These are phyloP conservation scores for Eupelmus urozonus DNA, from an alignment of 2,888 invertebrate species.

Conservation along the genomic window DNA sequence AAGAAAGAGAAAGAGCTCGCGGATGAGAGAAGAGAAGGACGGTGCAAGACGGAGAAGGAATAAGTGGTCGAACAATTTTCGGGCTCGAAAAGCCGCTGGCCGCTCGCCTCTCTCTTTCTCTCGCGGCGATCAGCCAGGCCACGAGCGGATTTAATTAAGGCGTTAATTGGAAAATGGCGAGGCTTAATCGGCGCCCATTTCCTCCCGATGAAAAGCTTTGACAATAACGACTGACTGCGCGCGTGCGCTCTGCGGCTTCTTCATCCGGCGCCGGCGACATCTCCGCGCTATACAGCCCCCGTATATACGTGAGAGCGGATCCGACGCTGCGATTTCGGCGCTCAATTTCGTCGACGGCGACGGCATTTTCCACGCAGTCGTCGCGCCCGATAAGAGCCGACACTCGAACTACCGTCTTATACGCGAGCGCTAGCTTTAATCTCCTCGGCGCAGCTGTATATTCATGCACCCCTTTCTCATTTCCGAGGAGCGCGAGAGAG, in stretches of 20 bases:
- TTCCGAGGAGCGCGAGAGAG: slow-evolving; percentile 17
- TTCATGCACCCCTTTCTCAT: slow-evolving; percentile 30
- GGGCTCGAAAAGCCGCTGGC: background rate
- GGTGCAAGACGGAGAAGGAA: background rate
- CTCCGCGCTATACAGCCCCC: background rate
- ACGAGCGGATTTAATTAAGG: slow-evolving; percentile 75
- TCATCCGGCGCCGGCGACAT: background rate
- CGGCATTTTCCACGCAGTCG: background rate
- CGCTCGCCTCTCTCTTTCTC: background rate
- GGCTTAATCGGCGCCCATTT: slow-evolving; percentile 73
- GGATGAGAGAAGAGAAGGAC: slow-evolving; percentile 43
- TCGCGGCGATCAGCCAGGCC: background rate
- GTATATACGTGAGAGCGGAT: background rate
- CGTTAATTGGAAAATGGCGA: slow-evolving; percentile 75
- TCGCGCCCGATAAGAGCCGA: background rate
- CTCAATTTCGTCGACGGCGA: too few species aligned
- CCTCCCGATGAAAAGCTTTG: slow-evolving; percentile 70
- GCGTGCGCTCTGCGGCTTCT: background rate
- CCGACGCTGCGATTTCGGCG: slow-evolving; percentile 43
- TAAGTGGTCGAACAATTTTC: slow-evolving; percentile 30
- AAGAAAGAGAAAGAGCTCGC: too few species aligned
- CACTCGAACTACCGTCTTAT: background rate
- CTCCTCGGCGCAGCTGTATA: slow-evolving; percentile 6
- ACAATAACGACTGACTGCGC: slow-evolving; percentile 67
- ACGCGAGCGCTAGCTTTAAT: background rate